Evolutionary conservation across 2,113 vertebrate species (phyloP).

Genomic region (Aramus guarauna): DNA sequence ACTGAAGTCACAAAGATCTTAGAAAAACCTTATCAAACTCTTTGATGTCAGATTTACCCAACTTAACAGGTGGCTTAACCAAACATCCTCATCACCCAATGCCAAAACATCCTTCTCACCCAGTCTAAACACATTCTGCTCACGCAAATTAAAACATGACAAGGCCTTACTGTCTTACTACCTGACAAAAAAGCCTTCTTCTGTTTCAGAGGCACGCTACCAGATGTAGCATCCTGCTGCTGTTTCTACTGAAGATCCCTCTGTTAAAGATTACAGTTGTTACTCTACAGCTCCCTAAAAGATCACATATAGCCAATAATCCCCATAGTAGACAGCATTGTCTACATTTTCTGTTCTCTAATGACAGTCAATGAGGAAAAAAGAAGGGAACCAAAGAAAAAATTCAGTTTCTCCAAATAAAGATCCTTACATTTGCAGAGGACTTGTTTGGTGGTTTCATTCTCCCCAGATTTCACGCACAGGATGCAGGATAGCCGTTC

Average conservation of each 20-base stretch:
- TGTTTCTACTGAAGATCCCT: not conserved
- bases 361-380: not conserved
- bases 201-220: not conserved
- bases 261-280: not conserved
- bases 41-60: constrained; percentile 58
- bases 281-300: not conserved
- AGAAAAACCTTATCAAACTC: constrained; percentile 51
- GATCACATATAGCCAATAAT: not conserved
- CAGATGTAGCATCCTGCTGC: not conserved
- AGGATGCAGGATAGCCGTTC: not conserved
- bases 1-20: constrained; percentile 38
- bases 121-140: constrained; percentile 58
- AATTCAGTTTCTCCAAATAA: not conserved
- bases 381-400: not conserved
- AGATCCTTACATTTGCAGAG: not conserved
- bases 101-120: constrained; percentile 60
- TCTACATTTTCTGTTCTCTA: not conserved
- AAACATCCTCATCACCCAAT: constrained; percentile 41
- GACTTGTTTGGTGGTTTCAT: not conserved
- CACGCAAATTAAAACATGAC: constrained; percentile 32
- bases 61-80: constrained; percentile 45
- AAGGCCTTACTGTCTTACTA: not conserved
- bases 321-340: not conserved
- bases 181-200: not conserved
- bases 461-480: not conserved